Base-by-base conservation (phyloP, 2,797 vertebrate genomes). In the Clamator glandarius region DNA sequence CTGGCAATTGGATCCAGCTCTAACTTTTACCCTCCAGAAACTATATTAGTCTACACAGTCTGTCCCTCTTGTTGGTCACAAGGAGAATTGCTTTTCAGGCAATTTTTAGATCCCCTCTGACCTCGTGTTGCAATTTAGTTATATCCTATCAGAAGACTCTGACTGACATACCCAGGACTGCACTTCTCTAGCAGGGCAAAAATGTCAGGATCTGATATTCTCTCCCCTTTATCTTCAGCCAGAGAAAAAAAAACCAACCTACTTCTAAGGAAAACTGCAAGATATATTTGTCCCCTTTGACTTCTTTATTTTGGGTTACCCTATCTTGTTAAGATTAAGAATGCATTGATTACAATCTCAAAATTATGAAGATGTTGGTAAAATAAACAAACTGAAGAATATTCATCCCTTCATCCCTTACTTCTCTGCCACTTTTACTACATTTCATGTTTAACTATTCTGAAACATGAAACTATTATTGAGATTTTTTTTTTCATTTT, bases 91-190 rank as follows among this genome's bases (percentile, higher is more conserved):
- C 3, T 95, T 86, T 95, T 84, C 83, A 67, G 59, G 55, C 52
- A 93, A 81, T 90, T 91, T 93, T 95, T 89, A 91, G 70, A 89
- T 88, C 24, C n/a, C 23, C 15, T 79, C 29, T 66, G 20, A 52
- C 24, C 55, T 73, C 9, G 55, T 52, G 20, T 23, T 66, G 51
- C 6, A n/a, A 57, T 79, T 91, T 36, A 73, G 33, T 24, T 79
- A 28, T 33, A 79, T 51, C 21, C 14, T 91, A 18, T 63, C 36
- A 46, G 63, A 21, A 84, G 18, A 6, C 55, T 84, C 67, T 89
- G 29, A 44, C 46, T 63, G 66, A 51, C 36, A n/a, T 52, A n/a
- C 26, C 23, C 61, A 59, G 28, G 21, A 59, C 10, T 5, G 9
- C 5, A 14, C 12, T 67, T 5, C 17, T 80, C 17, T 78, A 23